These are phyloP conservation scores for Thinocorus orbignyianus DNA, from an alignment of 2,113 vertebrate species.

Conservation along the genomic window DNA sequence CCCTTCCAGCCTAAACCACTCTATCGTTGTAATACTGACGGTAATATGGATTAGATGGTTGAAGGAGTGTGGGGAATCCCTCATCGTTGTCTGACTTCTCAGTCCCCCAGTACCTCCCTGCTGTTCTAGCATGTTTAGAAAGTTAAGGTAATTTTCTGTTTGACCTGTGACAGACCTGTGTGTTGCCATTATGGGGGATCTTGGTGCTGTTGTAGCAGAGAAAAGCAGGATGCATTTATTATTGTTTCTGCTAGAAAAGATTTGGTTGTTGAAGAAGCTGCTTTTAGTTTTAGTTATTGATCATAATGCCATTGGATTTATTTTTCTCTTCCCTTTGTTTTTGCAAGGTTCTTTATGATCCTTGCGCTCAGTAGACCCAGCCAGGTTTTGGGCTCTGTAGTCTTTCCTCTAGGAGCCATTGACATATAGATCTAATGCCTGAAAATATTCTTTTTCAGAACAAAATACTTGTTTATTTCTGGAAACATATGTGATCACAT, in stretches of 20 bases:
- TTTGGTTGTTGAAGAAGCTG: not conserved
- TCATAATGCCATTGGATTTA: not conserved
- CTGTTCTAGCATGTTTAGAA: not conserved
- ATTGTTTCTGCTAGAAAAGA: not conserved
- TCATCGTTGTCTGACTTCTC: fast-evolving
- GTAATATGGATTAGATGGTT: too few species aligned
- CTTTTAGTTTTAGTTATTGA: not conserved
- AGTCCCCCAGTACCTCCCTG: fast-evolving
- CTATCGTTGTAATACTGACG: too few species aligned
- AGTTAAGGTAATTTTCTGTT: not conserved
- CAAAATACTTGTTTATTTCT: not conserved
- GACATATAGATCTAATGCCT: not conserved
- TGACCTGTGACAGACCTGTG: not conserved
- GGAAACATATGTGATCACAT: not conserved
- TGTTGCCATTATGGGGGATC: not conserved
- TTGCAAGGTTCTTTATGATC: not conserved
- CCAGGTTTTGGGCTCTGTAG: not conserved
- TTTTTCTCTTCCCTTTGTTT: not conserved
- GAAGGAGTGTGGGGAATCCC: not conserved
- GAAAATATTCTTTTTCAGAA: not conserved
- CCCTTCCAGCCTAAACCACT: too few species aligned
- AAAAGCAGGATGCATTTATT: not conserved
- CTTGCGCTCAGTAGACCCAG: not conserved
- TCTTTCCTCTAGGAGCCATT: not conserved
- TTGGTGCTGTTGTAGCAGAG: not conserved